Base-by-base conservation (phyloP, 1,140 invertebrate genomes). In the Papilio xuthus region DNA sequence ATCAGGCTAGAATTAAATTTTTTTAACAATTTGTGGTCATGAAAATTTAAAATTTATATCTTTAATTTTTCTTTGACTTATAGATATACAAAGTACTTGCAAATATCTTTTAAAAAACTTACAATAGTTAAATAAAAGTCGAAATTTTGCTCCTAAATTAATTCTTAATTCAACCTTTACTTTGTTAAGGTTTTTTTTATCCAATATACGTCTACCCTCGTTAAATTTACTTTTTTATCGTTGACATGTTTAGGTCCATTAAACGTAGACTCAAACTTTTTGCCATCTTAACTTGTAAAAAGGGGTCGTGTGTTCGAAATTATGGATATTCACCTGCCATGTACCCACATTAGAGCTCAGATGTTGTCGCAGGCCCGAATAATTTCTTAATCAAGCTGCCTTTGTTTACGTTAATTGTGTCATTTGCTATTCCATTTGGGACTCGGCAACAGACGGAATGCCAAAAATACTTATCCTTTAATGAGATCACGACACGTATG, bases 351-450 rank as follows among this genome's bases (percentile, higher is more conserved):
- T 83, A 85, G 80, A 84, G 79, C 82, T 82, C 82, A 83, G 82
- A 83, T 81, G 80, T 80, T 84, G 79, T 81, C 79, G 74, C 26
- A 81, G 72, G 23, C 82, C 83, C 80, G 82, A 84, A 90, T 91
- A 91, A 90, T 91, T 90, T 90, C 89, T 90, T 90, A 90, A 92
- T 90, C 89, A 90, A 86, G 82, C 82, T 77, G 86, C 84, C 89
- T 90, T 90, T 91, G 87, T 91, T 89, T 86, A 81, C 81, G 81
- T 83, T 91, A 90, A 91, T 90, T 87, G 88, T 88, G 80, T 87
- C 85, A 85, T 91, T 90, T 88, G 77, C 74, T 81, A 90, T 91
- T 91, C 90, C 83, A 87, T 90, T 89, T 90, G 84, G 81, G 79
- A 76, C 73, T 50, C 44, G 69, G 80, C 44, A 73, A 81, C 85